Base-by-base conservation (phyloP, 2,888 invertebrate genomes). In the Campoplex capitator region DNA sequence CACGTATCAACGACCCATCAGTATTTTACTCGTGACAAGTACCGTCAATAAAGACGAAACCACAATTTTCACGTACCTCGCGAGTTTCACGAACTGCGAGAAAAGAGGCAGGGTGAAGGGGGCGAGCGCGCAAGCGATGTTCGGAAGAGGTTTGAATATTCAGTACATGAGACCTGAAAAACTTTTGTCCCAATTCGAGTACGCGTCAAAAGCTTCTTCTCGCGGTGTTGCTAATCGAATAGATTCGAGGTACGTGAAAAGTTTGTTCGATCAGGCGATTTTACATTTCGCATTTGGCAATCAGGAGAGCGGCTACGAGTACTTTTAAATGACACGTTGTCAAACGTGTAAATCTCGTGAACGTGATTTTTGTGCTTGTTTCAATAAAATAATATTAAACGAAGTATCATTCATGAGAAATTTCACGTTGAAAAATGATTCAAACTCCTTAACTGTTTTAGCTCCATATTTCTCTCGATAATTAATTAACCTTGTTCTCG, bases 201-300 rank as follows among this genome's bases (percentile, higher is more conserved):
- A 13, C 45, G 23, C 23, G n/a, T 23, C 28, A 23, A 16, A 71
- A 32, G 32, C 13, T 48, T 62, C 2, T 62, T 62, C 58, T 62
- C 28, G 11, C 28, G 11, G 48, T 18, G 8, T 51, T 28, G 71
- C 48, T 23, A 32, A 71, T 71, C 45, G 11, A 35, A n/a, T 54
- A 11, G 54, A 18, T 18, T 35, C n/a, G 9, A 73, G 38, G 54
- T 73, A 73, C 73, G 73, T 73, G 73, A 73, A 73, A 73, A 48
- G 35, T 28, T 73, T 73, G 11, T 48, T 23, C n/a, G 38, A 73
- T 38, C 54, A 38, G 54, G n/a, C 7, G 1, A 32, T 32, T 56
- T 54, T 56, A 11, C 38, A 35, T 54, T 38, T 54, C 11, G 9
- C 38, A n/a, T 54, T 54, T 13, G 35, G 18, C 32, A 35, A 73